phyloP scores from a whole-genome alignment of 2,113 vertebrate genomes.

The Protobothrops mucrosquamatus region DNA sequence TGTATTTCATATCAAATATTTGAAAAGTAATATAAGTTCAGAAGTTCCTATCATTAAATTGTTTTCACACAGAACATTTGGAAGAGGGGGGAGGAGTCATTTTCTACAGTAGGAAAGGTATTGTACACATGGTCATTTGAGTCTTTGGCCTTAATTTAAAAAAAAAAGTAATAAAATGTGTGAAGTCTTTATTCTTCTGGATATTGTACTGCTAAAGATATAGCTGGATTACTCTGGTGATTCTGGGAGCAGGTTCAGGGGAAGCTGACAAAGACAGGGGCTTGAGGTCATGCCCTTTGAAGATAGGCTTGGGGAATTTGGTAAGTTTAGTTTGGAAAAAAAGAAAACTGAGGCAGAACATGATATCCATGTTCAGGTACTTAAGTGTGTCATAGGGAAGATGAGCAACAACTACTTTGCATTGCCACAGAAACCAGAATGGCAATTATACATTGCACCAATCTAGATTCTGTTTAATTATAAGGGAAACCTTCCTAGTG shows the following conservation, averaged over 20 bases:
- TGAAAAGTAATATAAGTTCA: neutral
- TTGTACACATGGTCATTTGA: neutral
- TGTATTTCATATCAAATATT: neutral
- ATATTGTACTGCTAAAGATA: neutral
- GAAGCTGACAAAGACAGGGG: neutral
- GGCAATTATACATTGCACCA: neutral
- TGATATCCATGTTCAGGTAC: neutral
- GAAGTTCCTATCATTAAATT: neutral
- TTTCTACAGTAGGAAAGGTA: neutral
- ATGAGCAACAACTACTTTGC: neutral
- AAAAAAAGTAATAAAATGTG: neutral
- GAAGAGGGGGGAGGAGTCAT: neutral
- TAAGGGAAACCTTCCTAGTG: neutral
- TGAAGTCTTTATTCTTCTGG: neutral
- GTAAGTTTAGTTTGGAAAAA: neutral
- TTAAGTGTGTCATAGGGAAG: neutral
- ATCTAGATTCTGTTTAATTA: neutral
- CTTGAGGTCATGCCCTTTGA: neutral
- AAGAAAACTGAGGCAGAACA: neutral
- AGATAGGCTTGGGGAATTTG: neutral
- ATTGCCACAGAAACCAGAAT: neutral
- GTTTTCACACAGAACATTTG: neutral
- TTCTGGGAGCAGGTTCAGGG: neutral
- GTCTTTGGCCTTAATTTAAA: neutral
- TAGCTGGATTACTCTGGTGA: neutral